Evolutionary conservation across 1,140 invertebrate species (phyloP).

Genomic region (Hestina assimilis): DNA sequence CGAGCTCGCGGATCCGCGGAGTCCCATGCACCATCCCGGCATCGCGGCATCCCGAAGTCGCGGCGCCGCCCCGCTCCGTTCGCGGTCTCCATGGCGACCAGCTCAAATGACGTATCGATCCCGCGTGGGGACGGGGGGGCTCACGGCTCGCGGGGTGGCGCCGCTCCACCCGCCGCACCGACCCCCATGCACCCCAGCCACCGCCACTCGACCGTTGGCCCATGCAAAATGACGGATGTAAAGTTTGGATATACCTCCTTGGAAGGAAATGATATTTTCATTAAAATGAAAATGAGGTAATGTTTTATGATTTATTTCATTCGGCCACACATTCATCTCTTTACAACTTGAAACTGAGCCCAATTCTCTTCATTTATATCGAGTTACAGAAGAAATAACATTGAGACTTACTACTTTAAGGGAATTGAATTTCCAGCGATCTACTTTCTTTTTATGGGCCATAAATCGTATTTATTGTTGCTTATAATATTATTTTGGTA

Average conservation of each 20-base stretch:
- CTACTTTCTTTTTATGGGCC: constrained; percentile 42
- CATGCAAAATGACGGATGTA: constrained; percentile 79
- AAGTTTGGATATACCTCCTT: constrained; percentile 78
- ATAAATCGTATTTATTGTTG: constrained; percentile 48
- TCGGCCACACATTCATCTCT: constrained; percentile 20
- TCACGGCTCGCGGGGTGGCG: constrained; percentile 61
- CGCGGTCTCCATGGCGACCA: constrained; percentile 76
- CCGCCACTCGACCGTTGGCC: constrained; percentile 73
- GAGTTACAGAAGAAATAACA: constrained; percentile 21
- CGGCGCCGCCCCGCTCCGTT: constrained; percentile 71
- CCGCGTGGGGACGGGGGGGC: constrained; percentile 63
- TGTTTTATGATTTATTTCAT: constrained; percentile 62
- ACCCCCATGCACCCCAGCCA: constrained; percentile 58
- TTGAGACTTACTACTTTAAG: constrained; percentile 33
- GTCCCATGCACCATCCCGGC: constrained; percentile 51
- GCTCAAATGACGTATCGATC: constrained; percentile 78
- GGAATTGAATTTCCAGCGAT: constrained; percentile 39
- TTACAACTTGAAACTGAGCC: constrained; percentile 6
- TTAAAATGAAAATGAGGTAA: constrained; percentile 76
- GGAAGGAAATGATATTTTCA: constrained; percentile 77
- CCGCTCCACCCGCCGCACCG: constrained; percentile 65
- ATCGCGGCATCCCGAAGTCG: constrained; percentile 59
- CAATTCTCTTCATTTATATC: constrained; percentile 19
- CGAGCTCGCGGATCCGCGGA: constrained; percentile 36
- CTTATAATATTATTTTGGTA: constrained; percentile 41